A percentile compares a stretch with the other conserved stretches of the same genome.
phyloP scores from a whole-genome alignment of 1,140 invertebrate genomes.

The Diplogasteroides magnus region DNA sequence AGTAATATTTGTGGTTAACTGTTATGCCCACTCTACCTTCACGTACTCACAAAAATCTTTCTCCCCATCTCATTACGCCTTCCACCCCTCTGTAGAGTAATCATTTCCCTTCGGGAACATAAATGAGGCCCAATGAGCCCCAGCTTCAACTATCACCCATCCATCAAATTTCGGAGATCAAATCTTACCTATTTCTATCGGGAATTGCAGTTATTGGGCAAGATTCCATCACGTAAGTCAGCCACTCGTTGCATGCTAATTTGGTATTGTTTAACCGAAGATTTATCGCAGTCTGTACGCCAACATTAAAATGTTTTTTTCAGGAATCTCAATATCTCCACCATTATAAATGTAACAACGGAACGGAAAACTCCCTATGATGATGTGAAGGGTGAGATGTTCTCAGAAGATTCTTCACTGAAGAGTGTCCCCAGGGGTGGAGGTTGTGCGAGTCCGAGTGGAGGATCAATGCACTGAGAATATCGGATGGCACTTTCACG shows the following conservation, averaged over 20 bases:
- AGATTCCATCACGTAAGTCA: conserved; percentile 58
- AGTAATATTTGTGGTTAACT: too few species aligned
- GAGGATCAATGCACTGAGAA: conserved; percentile 69
- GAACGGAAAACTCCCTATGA: background rate
- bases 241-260: conserved; percentile 71
- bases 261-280: conserved; percentile 73
- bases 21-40: too few species aligned
- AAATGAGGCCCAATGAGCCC: too few species aligned
- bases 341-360: background rate
- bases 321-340: background rate
- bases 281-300: conserved; percentile 50
- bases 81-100: too few species aligned
- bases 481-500: conserved; percentile 70
- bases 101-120: background rate
- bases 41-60: too few species aligned
- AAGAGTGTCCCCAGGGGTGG: conserved; percentile 47
- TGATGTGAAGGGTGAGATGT: background rate
- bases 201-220: conserved; percentile 63
- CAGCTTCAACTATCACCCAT: too few species aligned
- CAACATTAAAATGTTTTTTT: background rate
- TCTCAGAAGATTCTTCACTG: background rate
- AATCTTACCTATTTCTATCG: conserved; percentile 63
- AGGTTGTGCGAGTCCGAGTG: conserved; percentile 65
- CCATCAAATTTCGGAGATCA: conserved; percentile 59
- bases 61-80: too few species aligned